phyloP scores from a whole-genome alignment of 2,888 invertebrate genomes.

The Drosophila quinaria region DNA sequence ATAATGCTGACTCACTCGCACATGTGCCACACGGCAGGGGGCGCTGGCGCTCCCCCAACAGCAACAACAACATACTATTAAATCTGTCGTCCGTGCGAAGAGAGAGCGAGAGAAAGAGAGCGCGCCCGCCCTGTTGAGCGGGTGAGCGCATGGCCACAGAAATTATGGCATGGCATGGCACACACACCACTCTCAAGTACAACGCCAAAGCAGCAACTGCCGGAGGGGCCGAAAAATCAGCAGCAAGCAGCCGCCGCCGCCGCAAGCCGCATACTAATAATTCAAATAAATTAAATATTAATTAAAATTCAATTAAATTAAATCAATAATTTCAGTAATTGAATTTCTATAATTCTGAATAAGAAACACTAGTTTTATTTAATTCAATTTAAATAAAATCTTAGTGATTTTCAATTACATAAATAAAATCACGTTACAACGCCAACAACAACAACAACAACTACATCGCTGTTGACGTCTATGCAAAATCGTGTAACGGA shows the following conservation, averaged over 20 bases:
- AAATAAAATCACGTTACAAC: slow-evolving; percentile 44
- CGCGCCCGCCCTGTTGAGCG: slow-evolving; percentile 6
- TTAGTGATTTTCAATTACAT: slow-evolving; percentile 71
- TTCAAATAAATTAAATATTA: slow-evolving; percentile 27
- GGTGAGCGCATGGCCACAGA: slow-evolving; percentile 67
- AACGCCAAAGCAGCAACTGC: slow-evolving; percentile 69
- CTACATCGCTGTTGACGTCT: slow-evolving; percentile 43
- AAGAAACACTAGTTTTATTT: slow-evolving; percentile 72
- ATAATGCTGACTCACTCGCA: slow-evolving; percentile 65
- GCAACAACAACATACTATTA: slow-evolving; percentile 29
- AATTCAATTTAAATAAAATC: slow-evolving; percentile 74
- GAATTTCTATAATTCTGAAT: slow-evolving; percentile 2
- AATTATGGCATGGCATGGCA: slow-evolving; percentile 55
- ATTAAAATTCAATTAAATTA: slow-evolving; percentile 48
- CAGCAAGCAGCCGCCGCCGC: slow-evolving; percentile 53
- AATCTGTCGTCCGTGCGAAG: slow-evolving; percentile 20
- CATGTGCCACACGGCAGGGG: slow-evolving; percentile 63
- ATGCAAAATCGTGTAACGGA: slow-evolving; percentile 53
- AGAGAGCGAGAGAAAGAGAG: slow-evolving; percentile 10
- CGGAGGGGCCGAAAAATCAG: slow-evolving; percentile 64
- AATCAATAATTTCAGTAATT: slow-evolving; percentile 36
- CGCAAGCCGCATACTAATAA: slow-evolving; percentile 51
- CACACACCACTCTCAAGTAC: slow-evolving; percentile 74
- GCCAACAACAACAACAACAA: slow-evolving; percentile 36
- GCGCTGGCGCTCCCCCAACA: slow-evolving; percentile 45